phyloP scores from a whole-genome alignment of 2,888 invertebrate genomes.

The Acholoe squamosa region DNA sequence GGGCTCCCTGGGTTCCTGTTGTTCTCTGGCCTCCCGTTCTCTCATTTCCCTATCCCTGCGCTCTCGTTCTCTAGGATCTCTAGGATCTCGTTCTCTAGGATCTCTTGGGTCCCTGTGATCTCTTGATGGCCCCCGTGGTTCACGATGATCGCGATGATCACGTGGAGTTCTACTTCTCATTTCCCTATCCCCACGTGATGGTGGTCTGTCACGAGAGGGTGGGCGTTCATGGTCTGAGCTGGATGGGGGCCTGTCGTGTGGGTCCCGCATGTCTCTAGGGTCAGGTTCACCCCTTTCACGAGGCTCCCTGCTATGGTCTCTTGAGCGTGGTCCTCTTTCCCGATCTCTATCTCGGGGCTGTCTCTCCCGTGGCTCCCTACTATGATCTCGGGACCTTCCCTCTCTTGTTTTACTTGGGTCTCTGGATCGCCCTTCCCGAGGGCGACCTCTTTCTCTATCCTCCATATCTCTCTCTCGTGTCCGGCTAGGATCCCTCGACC shows the following conservation, averaged over 20 bases:
- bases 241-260: background rate
- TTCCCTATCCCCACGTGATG: conserved; percentile 14
- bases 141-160: background rate
- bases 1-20: background rate
- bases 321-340: conserved; percentile 49
- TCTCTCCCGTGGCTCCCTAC: background rate
- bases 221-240: conserved; percentile 26
- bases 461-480: background rate
- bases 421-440: background rate
- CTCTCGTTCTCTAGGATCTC: conserved; percentile 35
- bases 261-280: background rate
- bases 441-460: background rate
- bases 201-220: conserved; percentile 16
- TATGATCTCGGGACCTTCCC: background rate
- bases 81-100: background rate
- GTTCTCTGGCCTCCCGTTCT: background rate
- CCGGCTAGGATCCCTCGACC: conserved; percentile 18
- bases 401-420: conserved; percentile 25
- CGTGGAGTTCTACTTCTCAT: conserved; percentile 47
- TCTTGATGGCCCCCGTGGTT: background rate
- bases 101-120: background rate
- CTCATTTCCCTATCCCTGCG: conserved; percentile 33
- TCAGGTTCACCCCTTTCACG: conserved; percentile 31
- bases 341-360: conserved; percentile 7
- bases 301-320: conserved; percentile 25